Evolutionary conservation across 2,113 vertebrate genomes (phyloP), one percentile per base, ranked within the genome.

Genomic region (Xiphias gladius): DNA sequence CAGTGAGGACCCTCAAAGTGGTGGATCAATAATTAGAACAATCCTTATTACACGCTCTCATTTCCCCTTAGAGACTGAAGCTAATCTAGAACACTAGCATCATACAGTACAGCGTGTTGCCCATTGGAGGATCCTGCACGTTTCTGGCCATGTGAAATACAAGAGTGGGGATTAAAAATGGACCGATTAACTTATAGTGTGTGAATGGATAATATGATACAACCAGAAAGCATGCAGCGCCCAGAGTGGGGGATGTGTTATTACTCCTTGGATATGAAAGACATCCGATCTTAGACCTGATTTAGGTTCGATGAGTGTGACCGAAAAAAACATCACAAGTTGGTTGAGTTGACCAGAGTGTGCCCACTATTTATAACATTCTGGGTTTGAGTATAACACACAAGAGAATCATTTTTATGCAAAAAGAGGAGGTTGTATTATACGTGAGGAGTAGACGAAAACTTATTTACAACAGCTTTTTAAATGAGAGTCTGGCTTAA

Each of bases 21-120:
- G 64, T 84, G 79, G 87, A 94, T 94, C 91, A 89, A 93, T 94
- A 91, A 93, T 93, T 91, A 92, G 87, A 93, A 90, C 89, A 91
- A 93, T 91, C 91, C 90, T 90, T 91, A 88, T 93, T 87, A 92
- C 90, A 90, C n/a, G 73, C 76, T 91, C 84, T 89, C 85, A 89
- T 91, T 90, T 85, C 85, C 72, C 88, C 80, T 87, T 70, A 87
- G 89, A 80, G 92, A 87, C 82, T 73, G 62, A 64, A 74, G 86
- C 83, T 87, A 87, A 93, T 90, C 88, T 90, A 79, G 90, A 90
- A 89, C 88, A 93, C 88, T 80, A 72, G 84, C 74, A 61, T 52
- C 50, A 52, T 78, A 78, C 55, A 74, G 64, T 57, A 57, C 79
- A 74, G 78, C 62, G 43, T 11, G 68, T 58, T 26, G 32, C 77